phyloP scores from a whole-genome alignment of 1,140 invertebrate species.

The Zaprionus inermis region DNA sequence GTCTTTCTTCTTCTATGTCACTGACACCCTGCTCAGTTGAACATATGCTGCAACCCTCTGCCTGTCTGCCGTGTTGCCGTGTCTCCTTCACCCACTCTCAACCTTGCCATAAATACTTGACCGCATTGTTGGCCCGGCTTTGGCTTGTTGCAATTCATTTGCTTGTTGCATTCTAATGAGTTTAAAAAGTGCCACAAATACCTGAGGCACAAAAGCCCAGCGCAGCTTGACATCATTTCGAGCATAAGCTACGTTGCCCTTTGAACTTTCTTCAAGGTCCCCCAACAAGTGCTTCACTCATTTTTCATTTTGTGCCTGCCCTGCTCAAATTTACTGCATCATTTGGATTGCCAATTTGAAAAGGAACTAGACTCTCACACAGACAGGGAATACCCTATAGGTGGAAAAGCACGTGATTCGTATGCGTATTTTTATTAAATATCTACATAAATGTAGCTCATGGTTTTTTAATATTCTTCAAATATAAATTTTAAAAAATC shows the following conservation, averaged over 20 bases:
- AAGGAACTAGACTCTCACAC: neutral
- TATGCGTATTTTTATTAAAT: too few relatives aligned
- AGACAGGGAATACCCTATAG: neutral
- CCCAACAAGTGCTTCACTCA: neutral
- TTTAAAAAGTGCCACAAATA: constrained; percentile 50
- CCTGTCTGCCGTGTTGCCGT: too few relatives aligned
- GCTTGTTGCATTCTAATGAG: constrained; percentile 66
- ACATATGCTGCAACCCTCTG: constrained; percentile 29
- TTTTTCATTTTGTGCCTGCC: neutral
- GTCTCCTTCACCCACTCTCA: constrained; percentile 30
- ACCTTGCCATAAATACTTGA: constrained; percentile 81
- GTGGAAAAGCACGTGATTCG: neutral
- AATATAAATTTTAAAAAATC: neutral
- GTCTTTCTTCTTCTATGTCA: constrained; percentile 43
- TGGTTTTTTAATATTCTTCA: too few relatives aligned
- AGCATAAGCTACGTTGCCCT: constrained; percentile 17
- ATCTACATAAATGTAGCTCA: too few relatives aligned
- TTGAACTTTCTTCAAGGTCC: constrained; percentile 42
- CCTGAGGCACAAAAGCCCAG: constrained; percentile 14
- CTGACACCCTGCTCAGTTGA: neutral
- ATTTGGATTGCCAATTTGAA: constrained; percentile 29
- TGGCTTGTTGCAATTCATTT: constrained; percentile 56
- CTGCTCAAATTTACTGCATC: constrained; percentile 22
- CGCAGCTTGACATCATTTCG: constrained; percentile 20
- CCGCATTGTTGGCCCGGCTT: constrained; percentile 68